Conservation (phyloP, 1,140 invertebrate genomes). For the Copidosoma floridanum region DNA sequence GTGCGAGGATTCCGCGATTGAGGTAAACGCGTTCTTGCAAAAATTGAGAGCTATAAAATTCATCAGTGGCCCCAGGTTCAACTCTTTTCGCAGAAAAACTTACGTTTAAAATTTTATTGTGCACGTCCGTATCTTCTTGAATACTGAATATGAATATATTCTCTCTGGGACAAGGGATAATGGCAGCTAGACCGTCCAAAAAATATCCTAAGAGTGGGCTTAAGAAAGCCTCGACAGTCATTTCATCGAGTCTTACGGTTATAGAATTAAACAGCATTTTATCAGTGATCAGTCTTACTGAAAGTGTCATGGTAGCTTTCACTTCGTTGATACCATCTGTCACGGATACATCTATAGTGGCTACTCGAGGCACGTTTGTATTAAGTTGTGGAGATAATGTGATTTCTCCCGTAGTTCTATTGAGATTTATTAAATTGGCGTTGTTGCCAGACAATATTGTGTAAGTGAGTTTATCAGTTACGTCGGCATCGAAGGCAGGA, state of each 20-base stretch:
- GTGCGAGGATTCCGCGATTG: slow-evolving; percentile 79
- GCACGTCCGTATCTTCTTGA: slow-evolving; percentile 87
- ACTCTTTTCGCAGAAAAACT: slow-evolving; percentile 87
- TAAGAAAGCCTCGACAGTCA: slow-evolving; percentile 90
- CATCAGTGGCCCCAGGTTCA: slow-evolving; percentile 70
- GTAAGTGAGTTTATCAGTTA: slow-evolving; percentile 80
- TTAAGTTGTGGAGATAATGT: slow-evolving; percentile 88
- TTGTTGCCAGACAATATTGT: slow-evolving; percentile 89
- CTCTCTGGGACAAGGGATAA: slow-evolving; percentile 87
- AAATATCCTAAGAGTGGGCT: slow-evolving; percentile 89
- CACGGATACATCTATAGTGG: slow-evolving; percentile 92
- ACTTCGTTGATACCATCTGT: slow-evolving; percentile 89
- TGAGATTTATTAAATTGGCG: slow-evolving; percentile 82
- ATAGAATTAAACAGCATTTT: slow-evolving; percentile 95
- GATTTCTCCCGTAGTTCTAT: slow-evolving; percentile 81
- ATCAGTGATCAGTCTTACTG: slow-evolving; percentile 87
- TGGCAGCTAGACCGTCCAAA: slow-evolving; percentile 85
- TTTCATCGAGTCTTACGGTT: slow-evolving; percentile 88
- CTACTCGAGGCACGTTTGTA: slow-evolving; percentile 92
- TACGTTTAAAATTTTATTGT: slow-evolving; percentile 86
- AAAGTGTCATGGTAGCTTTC: slow-evolving; percentile 84
- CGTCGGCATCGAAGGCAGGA: slow-evolving; percentile 92
- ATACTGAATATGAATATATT: slow-evolving; percentile 94
- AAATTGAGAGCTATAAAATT: slow-evolving; percentile 84
- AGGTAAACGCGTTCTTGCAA: slow-evolving; percentile 92